phyloP scores from a whole-genome alignment of 2,888 invertebrate species.

The Nebria brevicollis region DNA sequence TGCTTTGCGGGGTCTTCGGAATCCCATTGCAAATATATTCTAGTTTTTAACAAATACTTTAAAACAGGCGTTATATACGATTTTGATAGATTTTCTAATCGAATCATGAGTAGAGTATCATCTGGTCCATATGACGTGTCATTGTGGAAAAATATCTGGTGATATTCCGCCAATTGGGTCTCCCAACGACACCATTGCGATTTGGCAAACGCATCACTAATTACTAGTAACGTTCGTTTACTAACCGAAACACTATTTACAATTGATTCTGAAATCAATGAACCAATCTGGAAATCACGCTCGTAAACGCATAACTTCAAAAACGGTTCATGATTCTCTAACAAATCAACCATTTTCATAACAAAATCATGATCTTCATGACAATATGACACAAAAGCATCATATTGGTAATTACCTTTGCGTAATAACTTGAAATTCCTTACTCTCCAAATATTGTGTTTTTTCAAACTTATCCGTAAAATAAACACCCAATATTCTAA shows the following conservation, averaged over 20 bases:
- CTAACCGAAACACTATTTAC: slow-evolving; percentile 72
- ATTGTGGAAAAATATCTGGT: slow-evolving; percentile 70
- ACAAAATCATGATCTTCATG: slow-evolving; percentile 72
- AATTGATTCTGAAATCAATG: slow-evolving; percentile 73
- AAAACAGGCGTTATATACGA: slow-evolving; percentile 69
- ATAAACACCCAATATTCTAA: slow-evolving; percentile 51
- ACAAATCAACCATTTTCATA: slow-evolving; percentile 67
- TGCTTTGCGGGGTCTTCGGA: slow-evolving; percentile 59
- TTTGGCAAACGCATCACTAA: slow-evolving; percentile 74
- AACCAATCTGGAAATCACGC: slow-evolving; percentile 73
- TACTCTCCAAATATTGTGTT: slow-evolving; percentile 15
- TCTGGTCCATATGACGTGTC: slow-evolving; percentile 65
- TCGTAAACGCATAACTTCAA: slow-evolving; percentile 77
- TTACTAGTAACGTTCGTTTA: slow-evolving; percentile 71
- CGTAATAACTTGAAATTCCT: not conserved
- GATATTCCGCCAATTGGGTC: slow-evolving; percentile 74
- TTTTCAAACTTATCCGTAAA: not conserved
- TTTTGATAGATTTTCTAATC: slow-evolving; percentile 69
- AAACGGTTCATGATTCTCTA: slow-evolving; percentile 70
- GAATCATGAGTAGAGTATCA: slow-evolving; percentile 71
- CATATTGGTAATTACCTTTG: slow-evolving; percentile 63
- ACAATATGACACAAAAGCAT: slow-evolving; percentile 71
- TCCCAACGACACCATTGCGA: slow-evolving; percentile 81
- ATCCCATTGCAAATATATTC: slow-evolving; percentile 73
- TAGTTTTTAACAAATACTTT: slow-evolving; percentile 71